phyloP scores from a whole-genome alignment of 2,888 invertebrate genomes.

The Spilosoma lubricipeda region DNA sequence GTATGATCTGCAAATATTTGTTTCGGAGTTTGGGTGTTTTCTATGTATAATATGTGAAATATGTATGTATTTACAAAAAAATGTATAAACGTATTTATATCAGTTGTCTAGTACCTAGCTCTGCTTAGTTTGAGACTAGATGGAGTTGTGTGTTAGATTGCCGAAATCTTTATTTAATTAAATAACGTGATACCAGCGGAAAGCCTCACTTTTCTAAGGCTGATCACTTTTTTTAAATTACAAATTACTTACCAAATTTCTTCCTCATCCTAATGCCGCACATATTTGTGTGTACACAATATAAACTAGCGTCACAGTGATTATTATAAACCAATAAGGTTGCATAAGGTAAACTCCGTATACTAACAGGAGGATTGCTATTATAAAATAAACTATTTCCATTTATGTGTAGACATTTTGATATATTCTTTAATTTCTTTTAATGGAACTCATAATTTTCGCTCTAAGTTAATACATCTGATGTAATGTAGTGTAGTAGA shows the following conservation, averaged over 20 bases:
- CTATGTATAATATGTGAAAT: too few relatives aligned
- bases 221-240: background rate
- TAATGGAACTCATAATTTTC: background rate
- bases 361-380: slow-evolving; percentile 59
- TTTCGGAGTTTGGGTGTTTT: too few relatives aligned
- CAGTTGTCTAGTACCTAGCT: too few relatives aligned
- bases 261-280: background rate
- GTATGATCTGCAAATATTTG: too few relatives aligned
- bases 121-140: too few relatives aligned
- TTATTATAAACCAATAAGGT: slow-evolving; percentile 73
- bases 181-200: too few relatives aligned
- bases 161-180: too few relatives aligned
- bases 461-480: background rate
- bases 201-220: too few relatives aligned
- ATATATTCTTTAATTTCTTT: slow-evolving; percentile 28
- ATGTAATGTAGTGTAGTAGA: background rate
- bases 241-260: slow-evolving; percentile 34
- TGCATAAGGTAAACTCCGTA: slow-evolving; percentile 71
- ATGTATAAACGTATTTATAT: too few relatives aligned
- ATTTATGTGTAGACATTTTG: slow-evolving; percentile 68
- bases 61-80: too few relatives aligned
- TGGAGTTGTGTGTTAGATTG: too few relatives aligned
- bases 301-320: slow-evolving; percentile 62
- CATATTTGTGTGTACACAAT: slow-evolving; percentile 63
- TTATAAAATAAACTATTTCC: slow-evolving; percentile 77